Evolutionary conservation across 2,113 vertebrate species (phyloP).

Genomic region (Azemiops feae): DNA sequence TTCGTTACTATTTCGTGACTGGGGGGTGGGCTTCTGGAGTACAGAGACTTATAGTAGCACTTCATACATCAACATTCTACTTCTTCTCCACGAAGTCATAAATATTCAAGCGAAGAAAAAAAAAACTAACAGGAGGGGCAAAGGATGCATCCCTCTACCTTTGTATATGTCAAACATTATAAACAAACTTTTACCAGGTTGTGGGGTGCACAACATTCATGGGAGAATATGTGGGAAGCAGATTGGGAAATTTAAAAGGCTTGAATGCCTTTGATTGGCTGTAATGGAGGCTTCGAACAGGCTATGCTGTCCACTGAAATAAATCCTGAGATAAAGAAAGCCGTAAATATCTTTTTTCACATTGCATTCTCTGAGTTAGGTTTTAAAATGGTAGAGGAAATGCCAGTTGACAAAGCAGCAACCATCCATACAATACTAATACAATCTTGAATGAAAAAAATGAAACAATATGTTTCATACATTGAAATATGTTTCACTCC

Average conservation of each 20-base stretch:
- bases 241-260: neutral
- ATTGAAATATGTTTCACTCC: neutral
- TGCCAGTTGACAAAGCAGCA: neutral
- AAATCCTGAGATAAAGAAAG: neutral
- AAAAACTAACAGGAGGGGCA: neutral
- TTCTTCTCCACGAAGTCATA: neutral
- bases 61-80: neutral
- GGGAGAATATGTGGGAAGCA: neutral
- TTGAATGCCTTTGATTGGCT: neutral
- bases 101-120: neutral
- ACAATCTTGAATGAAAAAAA: neutral
- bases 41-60: neutral
- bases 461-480: neutral
- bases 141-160: neutral
- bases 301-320: neutral
- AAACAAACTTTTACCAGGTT: neutral
- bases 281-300: neutral
- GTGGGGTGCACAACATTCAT: neutral
- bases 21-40: neutral
- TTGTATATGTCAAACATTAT: neutral
- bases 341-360: neutral
- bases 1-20: neutral
- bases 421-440: neutral
- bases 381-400: neutral
- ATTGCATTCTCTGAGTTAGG: neutral